These are phyloP conservation scores for Schizothorax lantsangensis DNA, from an alignment of 2,797 vertebrate species.

Conservation along the genomic window DNA sequence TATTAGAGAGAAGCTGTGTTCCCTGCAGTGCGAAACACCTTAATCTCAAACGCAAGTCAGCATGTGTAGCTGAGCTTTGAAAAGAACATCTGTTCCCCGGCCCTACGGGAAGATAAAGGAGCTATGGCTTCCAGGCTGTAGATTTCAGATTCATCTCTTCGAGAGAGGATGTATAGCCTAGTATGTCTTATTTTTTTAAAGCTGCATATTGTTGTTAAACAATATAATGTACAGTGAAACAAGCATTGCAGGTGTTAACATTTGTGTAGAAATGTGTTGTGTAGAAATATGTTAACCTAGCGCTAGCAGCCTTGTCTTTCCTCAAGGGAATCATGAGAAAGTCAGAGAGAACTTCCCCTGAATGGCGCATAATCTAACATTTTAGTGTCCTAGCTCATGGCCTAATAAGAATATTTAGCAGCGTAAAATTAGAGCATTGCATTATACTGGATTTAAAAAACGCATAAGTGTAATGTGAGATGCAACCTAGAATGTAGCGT, in stretches of 20 bases:
- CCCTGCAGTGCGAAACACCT: constrained; percentile 33
- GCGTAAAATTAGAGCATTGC: constrained; percentile 24
- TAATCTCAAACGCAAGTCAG: constrained; percentile 38
- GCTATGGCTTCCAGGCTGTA: constrained; percentile 11
- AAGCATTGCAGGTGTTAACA: neutral
- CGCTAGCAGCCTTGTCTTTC: neutral
- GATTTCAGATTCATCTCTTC: constrained; percentile 4
- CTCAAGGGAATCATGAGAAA: constrained; percentile 20
- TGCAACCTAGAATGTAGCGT: neutral
- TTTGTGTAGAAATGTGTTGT: neutral
- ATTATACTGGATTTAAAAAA: constrained; percentile 15
- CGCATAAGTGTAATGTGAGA: neutral
- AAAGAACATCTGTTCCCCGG: constrained; percentile 29
- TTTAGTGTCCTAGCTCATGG: constrained; percentile 36
- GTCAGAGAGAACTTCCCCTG: constrained; percentile 34
- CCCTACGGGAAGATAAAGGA: constrained; percentile 34
- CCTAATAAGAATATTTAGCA: constrained; percentile 15
- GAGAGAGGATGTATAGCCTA: neutral
- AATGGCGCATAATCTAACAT: constrained; percentile 22
- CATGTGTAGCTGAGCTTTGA: constrained; percentile 39
- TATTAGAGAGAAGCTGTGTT: constrained; percentile 29
- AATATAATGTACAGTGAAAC: neutral
- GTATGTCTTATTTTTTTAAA: neutral
- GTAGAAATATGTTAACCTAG: neutral
- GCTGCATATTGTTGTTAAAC: neutral